Conservation (phyloP, 1,140 invertebrate genomes). For the Panagrolaimus sp. region DNA sequence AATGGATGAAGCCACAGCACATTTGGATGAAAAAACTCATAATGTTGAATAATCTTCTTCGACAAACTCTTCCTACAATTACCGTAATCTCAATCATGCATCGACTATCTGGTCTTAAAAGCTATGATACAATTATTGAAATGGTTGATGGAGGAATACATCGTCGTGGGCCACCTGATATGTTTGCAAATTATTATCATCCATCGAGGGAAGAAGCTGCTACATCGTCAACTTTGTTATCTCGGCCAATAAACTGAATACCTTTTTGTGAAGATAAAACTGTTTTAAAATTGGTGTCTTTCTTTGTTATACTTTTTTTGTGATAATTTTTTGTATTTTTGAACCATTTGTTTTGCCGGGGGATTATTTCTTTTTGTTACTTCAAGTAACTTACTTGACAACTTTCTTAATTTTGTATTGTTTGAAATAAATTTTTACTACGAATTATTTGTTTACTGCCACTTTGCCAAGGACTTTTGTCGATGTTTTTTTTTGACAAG, state of each 20-base stretch:
- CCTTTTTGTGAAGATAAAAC: too few relatives aligned
- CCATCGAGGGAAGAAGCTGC: background rate
- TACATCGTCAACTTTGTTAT: background rate
- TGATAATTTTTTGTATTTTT: too few relatives aligned
- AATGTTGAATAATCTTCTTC: constrained; percentile 75
- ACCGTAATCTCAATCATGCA: constrained; percentile 89
- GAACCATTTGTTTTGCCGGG: too few relatives aligned
- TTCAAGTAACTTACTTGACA: too few relatives aligned
- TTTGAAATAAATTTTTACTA: too few relatives aligned
- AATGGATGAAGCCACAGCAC: constrained; percentile 91
- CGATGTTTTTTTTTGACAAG: too few relatives aligned
- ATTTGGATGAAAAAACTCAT: constrained; percentile 82
- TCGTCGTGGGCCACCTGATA: constrained; percentile 27
- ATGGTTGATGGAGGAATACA: constrained; percentile 34
- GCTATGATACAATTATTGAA: constrained; percentile 68
- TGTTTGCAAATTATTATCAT: constrained; percentile 9
- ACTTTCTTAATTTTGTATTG: too few relatives aligned
- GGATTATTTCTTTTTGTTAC: too few relatives aligned
- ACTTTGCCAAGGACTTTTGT: too few relatives aligned
- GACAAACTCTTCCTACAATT: constrained; percentile 72
- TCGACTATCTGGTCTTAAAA: constrained; percentile 75
- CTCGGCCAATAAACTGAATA: background rate
- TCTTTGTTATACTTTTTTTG: too few relatives aligned
- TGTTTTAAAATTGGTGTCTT: too few relatives aligned
- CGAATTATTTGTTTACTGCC: too few relatives aligned